Conservation (phyloP, 2,888 invertebrate genomes). For the Heliconius ethilla region DNA sequence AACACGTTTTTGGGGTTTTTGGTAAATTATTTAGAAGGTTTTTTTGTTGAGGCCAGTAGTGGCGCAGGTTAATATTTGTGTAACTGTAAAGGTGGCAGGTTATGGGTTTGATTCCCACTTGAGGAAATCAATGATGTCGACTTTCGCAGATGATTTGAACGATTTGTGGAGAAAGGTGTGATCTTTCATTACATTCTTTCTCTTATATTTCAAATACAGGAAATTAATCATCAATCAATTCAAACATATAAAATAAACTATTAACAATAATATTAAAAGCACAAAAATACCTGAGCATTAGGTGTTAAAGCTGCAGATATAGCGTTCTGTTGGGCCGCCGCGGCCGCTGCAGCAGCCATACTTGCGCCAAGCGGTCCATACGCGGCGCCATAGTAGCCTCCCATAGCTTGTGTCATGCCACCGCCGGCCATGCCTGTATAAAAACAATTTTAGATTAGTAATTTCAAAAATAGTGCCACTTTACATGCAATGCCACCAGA, state of each 20-base stretch:
- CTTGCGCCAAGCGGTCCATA: conserved; percentile 88
- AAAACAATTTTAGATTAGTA: conserved; percentile 4
- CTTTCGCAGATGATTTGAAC: no score
- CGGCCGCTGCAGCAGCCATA: conserved; percentile 88
- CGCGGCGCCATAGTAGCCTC: conserved; percentile 87
- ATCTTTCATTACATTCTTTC: no score
- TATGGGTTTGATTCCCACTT: background rate
- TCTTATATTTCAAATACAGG: no score
- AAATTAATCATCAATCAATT: background rate
- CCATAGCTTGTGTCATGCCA: conserved; percentile 87
- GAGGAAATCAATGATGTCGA: background rate
- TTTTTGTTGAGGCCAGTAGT: background rate
- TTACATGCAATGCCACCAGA: no score
- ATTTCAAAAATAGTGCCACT: background rate
- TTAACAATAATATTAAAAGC: background rate
- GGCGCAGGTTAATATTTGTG: background rate
- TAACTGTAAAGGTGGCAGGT: background rate
- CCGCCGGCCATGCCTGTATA: conserved; percentile 85
- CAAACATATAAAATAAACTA: no score
- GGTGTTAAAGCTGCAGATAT: conserved; percentile 87
- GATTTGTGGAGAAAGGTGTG: no score
- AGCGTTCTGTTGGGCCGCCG: conserved; percentile 86
- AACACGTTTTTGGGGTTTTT: background rate
- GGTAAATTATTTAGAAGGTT: background rate
- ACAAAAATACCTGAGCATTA: conserved; percentile 82